These are phyloP conservation scores for Potorous gilbertii DNA, from an alignment of 2,797 vertebrate species.

Conservation along the genomic window DNA sequence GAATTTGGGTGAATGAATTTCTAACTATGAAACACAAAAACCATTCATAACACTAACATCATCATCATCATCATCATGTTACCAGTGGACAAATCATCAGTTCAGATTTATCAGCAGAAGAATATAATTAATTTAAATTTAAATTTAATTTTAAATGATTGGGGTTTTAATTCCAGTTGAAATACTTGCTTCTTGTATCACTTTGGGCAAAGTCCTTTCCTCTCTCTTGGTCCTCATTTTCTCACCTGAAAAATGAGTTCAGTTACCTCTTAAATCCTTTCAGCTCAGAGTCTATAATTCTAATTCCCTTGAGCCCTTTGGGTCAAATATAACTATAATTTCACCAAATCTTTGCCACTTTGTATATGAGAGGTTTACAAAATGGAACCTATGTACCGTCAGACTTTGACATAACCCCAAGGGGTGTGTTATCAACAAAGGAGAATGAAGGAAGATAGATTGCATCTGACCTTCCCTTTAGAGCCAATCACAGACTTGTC, in stretches of 20 bases:
- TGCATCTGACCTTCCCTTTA: background rate
- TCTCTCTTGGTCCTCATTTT: background rate
- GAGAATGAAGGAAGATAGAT: background rate
- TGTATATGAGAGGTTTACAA: background rate
- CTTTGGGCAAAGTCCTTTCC: background rate
- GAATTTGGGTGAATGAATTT: background rate
- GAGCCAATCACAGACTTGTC: background rate
- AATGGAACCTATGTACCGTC: background rate
- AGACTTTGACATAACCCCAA: background rate
- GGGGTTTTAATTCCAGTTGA: slow-evolving; percentile 42
- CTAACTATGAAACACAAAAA: background rate
- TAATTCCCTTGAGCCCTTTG: background rate
- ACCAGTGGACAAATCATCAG: background rate
- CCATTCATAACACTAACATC: background rate
- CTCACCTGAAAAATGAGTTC: background rate
- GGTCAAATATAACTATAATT: background rate
- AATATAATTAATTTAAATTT: no score
- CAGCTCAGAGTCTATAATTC: background rate
- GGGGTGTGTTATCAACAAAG: background rate
- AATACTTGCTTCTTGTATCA: background rate
- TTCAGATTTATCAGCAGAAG: background rate
- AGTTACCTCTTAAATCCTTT: background rate
- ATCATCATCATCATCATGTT: background rate
- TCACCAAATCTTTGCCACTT: background rate
- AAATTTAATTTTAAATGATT: no score